Conservation (phyloP, 2,797 vertebrate species). For the Melanotaenia pygmaea region DNA sequence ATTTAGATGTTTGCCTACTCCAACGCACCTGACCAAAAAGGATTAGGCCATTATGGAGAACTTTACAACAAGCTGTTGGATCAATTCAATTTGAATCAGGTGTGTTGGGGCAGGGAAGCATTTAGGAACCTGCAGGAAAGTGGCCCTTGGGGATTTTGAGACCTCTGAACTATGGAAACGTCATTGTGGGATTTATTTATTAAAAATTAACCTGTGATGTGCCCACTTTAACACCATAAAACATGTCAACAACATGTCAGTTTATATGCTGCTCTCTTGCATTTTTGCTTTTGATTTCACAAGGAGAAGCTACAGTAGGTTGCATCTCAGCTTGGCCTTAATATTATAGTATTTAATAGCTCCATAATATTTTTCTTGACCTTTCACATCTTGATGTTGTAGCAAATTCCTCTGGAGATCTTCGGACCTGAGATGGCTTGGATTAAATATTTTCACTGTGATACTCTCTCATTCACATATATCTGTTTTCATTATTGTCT, state of each 20-base stretch:
- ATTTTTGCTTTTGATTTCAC: background rate
- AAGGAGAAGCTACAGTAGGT: background rate
- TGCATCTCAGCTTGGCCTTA: slow-evolving; percentile 12
- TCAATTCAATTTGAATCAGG: background rate
- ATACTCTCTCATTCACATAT: slow-evolving; percentile 48
- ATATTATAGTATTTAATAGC: background rate
- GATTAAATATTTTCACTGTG: slow-evolving; percentile 38
- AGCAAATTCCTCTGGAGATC: slow-evolving; percentile 16
- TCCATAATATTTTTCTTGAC: slow-evolving; percentile 5
- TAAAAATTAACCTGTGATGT: background rate
- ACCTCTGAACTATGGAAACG: background rate
- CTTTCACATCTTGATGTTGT: slow-evolving; percentile 19
- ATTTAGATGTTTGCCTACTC: background rate
- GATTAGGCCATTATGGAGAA: background rate
- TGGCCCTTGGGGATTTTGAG: background rate
- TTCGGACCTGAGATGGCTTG: slow-evolving; percentile 13
- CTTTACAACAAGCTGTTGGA: background rate
- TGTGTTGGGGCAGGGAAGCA: background rate
- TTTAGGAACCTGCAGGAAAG: background rate
- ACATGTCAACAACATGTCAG: background rate
- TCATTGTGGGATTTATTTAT: background rate
- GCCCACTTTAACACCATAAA: background rate
- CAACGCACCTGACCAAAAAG: background rate
- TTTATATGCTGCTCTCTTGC: background rate
- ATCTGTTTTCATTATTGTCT: slow-evolving; percentile 68